These are phyloP conservation scores for Calonectris borealis DNA, from an alignment of 2,113 vertebrate species.

Conservation along the genomic window DNA sequence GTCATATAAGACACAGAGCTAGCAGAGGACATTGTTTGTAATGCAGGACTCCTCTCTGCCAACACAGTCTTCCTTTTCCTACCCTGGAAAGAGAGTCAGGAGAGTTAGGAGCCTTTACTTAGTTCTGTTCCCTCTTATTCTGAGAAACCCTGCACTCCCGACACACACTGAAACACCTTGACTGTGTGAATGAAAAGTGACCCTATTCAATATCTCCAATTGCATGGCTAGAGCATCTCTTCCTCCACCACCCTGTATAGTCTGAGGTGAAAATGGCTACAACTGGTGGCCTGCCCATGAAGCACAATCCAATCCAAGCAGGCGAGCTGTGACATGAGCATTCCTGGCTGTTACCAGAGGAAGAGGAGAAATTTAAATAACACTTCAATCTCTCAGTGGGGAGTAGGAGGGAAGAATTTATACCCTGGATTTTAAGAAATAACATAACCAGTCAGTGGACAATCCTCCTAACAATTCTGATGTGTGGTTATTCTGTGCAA, in stretches of 20 bases:
- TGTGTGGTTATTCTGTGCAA: background rate
- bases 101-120: background rate
- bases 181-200: background rate
- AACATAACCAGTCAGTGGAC: background rate
- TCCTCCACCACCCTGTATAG: background rate
- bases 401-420: background rate
- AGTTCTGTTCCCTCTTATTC: background rate
- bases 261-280: background rate
- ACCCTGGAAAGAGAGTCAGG: background rate
- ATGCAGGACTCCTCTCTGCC: background rate
- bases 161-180: background rate
- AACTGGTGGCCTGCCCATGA: background rate
- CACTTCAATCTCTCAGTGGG: background rate
- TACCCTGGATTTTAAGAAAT: background rate
- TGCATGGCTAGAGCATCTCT: background rate
- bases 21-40: background rate
- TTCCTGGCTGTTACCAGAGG: background rate
- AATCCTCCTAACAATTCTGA: background rate
- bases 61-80: background rate
- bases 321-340: accelerated
- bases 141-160: background rate
- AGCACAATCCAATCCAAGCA: background rate
- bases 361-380: background rate
- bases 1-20: background rate
- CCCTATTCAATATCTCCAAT: background rate